Percentiles rank a stretch among this genome's conserved stretches.
These are phyloP conservation scores for Ceratoteleas bidentatus DNA, from an alignment of 1,140 invertebrate genomes.

Conservation along the genomic window DNA sequence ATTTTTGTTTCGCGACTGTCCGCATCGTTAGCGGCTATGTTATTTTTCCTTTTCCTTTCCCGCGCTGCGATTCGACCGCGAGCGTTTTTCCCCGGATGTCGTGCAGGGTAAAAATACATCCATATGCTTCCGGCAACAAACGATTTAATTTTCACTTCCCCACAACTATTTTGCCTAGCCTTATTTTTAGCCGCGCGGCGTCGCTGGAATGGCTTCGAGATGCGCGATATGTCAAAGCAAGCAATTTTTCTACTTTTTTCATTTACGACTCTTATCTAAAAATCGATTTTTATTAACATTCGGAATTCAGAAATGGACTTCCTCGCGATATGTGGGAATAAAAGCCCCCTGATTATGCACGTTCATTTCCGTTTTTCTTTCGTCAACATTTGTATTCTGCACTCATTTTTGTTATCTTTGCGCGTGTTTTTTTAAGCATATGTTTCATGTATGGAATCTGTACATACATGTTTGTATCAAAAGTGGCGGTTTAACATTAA, in stretches of 20 bases:
- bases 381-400: too few relatives aligned
- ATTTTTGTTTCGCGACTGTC: too few relatives aligned
- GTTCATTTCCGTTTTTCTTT: too few relatives aligned
- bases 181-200: conserved; percentile 37
- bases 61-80: conserved; percentile 3
- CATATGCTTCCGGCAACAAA: conserved; percentile 49
- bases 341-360: too few relatives aligned
- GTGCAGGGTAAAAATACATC: conserved; percentile 46
- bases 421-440: too few relatives aligned
- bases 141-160: conserved; percentile 50
- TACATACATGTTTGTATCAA: too few relatives aligned
- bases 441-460: too few relatives aligned
- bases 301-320: not conserved
- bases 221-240: conserved; percentile 40
- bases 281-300: conserved; percentile 31
- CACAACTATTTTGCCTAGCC: conserved; percentile 27
- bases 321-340: too few relatives aligned
- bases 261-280: conserved; percentile 19
- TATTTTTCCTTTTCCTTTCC: conserved; percentile 21
- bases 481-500: too few relatives aligned
- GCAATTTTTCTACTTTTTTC: conserved; percentile 40
- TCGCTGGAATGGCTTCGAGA: conserved; percentile 33
- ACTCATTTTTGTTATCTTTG: too few relatives aligned
- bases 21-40: conserved; percentile 10
- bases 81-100: conserved; percentile 31